phyloP scores from a whole-genome alignment of 2,113 vertebrate genomes.

The Rhagologus leucostigma region DNA sequence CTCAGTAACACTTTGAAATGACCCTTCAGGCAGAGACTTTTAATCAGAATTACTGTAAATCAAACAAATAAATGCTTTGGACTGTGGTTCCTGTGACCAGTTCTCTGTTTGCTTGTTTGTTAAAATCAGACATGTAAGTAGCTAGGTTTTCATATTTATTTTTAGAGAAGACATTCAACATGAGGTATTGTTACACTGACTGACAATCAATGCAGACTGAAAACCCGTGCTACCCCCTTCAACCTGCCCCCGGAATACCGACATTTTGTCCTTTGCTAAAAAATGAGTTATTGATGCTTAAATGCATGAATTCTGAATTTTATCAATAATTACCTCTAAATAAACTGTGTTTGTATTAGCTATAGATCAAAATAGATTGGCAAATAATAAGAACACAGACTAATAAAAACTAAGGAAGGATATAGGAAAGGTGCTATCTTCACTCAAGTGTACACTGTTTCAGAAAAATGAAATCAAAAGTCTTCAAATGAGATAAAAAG shows the following conservation, averaged over 20 bases:
- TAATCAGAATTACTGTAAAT: background rate
- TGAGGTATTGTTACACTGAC: background rate
- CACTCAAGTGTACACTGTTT: background rate
- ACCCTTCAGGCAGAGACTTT: background rate
- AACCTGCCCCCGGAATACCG: background rate
- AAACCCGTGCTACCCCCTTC: background rate
- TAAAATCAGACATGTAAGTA: background rate
- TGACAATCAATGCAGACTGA: background rate
- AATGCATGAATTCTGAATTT: background rate
- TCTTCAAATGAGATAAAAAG: background rate
- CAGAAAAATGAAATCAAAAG: background rate
- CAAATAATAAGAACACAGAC: background rate
- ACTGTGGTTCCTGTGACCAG: background rate
- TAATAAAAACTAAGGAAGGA: background rate
- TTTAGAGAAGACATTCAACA: background rate
- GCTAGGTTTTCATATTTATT: background rate
- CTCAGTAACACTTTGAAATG: background rate
- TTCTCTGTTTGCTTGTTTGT: background rate
- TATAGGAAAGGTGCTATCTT: background rate
- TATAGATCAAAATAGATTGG: background rate
- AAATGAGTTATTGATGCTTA: background rate
- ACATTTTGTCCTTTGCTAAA: background rate
- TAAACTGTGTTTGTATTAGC: background rate
- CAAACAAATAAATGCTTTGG: background rate
- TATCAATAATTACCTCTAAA: background rate